Evolutionary conservation across 2,888 invertebrate genomes (phyloP).

Genomic region (Tenthredo distinguenda): DNA sequence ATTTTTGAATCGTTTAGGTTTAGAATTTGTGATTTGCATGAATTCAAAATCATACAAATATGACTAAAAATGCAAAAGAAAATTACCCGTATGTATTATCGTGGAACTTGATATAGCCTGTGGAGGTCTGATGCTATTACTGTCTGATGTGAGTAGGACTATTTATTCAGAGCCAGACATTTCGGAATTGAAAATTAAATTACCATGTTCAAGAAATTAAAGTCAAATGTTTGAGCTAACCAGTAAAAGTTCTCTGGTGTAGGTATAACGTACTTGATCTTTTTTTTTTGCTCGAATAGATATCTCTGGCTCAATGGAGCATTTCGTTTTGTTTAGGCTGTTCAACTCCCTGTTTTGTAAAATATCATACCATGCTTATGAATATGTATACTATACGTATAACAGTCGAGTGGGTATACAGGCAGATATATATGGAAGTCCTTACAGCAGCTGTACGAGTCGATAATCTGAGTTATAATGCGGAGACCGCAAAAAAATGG

Average conservation of each 20-base stretch:
- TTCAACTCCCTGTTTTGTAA: not conserved
- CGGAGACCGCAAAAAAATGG: not conserved
- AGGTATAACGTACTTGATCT: not conserved
- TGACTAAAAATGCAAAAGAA: not conserved
- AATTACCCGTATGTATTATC: not conserved
- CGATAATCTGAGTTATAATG: slow-evolving; percentile 10
- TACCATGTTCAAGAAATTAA: not conserved
- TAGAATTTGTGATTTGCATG: too few species aligned
- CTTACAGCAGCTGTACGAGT: not conserved
- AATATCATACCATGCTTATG: not conserved
- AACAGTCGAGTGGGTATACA: not conserved
- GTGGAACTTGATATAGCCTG: not conserved
- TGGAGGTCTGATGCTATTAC: not conserved
- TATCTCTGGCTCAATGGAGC: not conserved
- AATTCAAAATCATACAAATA: not conserved
- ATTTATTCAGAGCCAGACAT: not conserved
- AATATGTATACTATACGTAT: not conserved
- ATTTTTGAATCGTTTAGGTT: not conserved
- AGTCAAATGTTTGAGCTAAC: not conserved
- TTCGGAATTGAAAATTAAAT: not conserved
- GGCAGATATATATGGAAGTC: not conserved
- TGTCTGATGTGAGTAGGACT: not conserved
- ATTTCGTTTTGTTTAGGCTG: not conserved
- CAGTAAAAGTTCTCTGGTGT: not conserved
- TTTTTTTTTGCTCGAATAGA: not conserved